phyloP scores from a whole-genome alignment of 2,797 vertebrate genomes.

The Dromococcyx pavoninus region DNA sequence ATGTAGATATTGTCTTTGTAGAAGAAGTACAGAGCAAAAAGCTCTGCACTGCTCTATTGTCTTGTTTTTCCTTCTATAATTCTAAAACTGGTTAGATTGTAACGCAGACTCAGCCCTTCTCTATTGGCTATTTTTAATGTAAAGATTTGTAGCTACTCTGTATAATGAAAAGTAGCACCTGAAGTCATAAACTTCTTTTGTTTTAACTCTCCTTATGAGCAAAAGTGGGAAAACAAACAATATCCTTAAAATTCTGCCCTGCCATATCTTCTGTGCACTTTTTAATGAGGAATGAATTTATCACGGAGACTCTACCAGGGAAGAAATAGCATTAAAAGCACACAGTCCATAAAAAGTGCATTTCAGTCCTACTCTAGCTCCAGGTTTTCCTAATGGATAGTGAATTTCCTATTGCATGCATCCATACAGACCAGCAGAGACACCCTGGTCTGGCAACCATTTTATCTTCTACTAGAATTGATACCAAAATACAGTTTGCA shows the following conservation, averaged over 20 bases:
- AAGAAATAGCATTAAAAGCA: background rate
- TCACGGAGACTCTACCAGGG: background rate
- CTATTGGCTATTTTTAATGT: background rate
- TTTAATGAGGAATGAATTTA: background rate
- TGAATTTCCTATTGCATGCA: background rate
- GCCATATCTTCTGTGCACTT: rapidly evolving
- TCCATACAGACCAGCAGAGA: background rate
- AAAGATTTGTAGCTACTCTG: background rate
- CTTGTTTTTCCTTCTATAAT: background rate
- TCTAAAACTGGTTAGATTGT: background rate
- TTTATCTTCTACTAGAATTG: background rate
- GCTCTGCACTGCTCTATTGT: background rate
- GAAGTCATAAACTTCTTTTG: background rate
- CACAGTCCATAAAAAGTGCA: background rate
- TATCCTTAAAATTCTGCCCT: background rate
- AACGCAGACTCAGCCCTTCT: background rate
- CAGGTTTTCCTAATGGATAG: background rate
- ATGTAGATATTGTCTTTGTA: background rate
- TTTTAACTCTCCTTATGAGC: background rate
- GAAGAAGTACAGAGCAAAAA: background rate
- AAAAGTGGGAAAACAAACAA: background rate
- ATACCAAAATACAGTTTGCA: background rate
- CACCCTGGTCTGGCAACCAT: background rate
- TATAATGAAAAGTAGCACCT: background rate
- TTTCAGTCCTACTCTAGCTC: background rate